Evolutionary conservation across 2,113 vertebrate genomes (phyloP).

Genomic region (Nymphicus hollandicus): DNA sequence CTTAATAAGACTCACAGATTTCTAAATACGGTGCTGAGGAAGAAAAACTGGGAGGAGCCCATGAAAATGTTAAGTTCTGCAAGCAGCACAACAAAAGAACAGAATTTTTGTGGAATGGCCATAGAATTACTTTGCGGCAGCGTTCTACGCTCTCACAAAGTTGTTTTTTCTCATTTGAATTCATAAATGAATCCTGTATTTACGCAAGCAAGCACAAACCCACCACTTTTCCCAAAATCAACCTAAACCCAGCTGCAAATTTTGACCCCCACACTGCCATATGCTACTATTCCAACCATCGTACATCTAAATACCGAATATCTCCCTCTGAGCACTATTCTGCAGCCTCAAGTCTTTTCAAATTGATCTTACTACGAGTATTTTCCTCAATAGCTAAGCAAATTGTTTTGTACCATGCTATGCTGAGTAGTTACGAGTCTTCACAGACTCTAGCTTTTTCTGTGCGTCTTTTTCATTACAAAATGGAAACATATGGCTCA

Average conservation of each 20-base stretch:
- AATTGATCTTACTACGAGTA: neutral
- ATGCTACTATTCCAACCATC: neutral
- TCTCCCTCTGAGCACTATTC: neutral
- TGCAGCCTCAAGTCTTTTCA: neutral
- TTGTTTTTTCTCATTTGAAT: neutral
- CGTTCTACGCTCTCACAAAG: neutral
- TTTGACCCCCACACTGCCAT: neutral
- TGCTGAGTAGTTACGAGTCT: neutral
- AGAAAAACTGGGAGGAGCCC: neutral
- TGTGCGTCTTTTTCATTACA: neutral
- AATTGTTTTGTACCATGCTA: neutral
- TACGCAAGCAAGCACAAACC: neutral
- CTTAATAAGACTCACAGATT: neutral
- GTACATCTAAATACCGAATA: neutral
- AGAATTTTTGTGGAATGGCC: neutral
- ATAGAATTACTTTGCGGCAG: neutral
- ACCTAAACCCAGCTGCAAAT: neutral
- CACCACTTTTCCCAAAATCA: neutral
- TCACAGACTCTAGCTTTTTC: neutral
- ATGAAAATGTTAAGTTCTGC: neutral
- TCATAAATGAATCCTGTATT: neutral
- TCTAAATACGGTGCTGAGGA: neutral
- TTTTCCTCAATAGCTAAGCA: neutral
- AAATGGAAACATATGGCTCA: slow-evolving; percentile 28
- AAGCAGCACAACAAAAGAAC: rapidly evolving